Evolutionary conservation across 2,797 vertebrate genomes (phyloP).

Genomic region (Huso huso): DNA sequence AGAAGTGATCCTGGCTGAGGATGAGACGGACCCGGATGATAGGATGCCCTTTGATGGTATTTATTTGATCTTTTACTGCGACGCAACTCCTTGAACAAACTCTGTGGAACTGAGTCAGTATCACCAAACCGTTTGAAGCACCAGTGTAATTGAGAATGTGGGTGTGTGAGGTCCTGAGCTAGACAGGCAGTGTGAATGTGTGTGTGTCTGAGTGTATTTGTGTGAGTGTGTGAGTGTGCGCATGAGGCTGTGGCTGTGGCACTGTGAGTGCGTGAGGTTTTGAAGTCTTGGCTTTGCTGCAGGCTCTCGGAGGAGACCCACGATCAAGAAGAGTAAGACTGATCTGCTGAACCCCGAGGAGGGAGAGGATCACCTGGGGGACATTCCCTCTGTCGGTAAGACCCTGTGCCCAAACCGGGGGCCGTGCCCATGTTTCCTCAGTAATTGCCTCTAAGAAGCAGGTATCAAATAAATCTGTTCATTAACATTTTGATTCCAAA

Average conservation of each 20-base stretch:
- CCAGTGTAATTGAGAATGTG: no score
- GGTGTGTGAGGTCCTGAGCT: no score
- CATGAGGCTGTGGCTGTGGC: constrained; percentile 1
- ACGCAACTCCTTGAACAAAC: no score
- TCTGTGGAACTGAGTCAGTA: no score
- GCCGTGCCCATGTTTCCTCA: not conserved
- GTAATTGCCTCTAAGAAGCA: no score
- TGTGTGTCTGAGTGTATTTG: not conserved
- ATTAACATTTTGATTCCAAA: no score
- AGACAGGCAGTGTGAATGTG: no score
- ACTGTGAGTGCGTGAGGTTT: constrained; percentile 2
- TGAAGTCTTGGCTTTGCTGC: not conserved
- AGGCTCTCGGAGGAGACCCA: constrained; percentile 77
- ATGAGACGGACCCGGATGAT: constrained; percentile 69
- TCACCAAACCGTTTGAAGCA: no score
- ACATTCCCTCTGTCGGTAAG: constrained; percentile 75
- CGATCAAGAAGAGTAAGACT: constrained; percentile 83
- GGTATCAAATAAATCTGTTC: no score
- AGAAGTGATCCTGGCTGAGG: constrained; percentile 85
- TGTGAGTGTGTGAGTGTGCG: constrained; percentile 2
- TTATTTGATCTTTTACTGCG: constrained; percentile 4
- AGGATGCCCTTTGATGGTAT: constrained; percentile 77
- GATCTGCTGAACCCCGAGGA: constrained; percentile 82
- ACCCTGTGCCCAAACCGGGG: not conserved
- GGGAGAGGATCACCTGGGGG: constrained; percentile 76